A percentile compares a stretch with the other conserved stretches of the same genome.
These are phyloP conservation scores for Druceiella hillmani DNA, from an alignment of 2,888 invertebrate species.

Conservation along the genomic window DNA sequence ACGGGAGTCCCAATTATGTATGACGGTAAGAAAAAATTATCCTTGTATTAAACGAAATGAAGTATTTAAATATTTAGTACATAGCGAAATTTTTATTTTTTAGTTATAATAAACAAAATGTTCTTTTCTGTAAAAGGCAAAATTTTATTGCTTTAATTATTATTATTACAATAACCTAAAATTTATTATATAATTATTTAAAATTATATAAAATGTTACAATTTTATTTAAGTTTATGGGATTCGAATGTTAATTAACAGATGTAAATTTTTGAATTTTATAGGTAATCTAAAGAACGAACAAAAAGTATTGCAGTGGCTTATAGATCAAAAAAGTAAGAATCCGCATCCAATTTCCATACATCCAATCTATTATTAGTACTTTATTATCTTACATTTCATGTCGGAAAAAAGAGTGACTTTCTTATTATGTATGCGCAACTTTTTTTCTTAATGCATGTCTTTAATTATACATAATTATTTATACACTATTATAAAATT, in stretches of 20 bases:
- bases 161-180: slow-evolving; percentile 4
- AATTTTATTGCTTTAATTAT: slow-evolving; percentile 4
- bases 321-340: slow-evolving; percentile 94
- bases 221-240: slow-evolving; percentile 11
- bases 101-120: not conserved
- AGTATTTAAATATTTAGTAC: not conserved
- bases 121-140: not conserved
- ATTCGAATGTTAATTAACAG: slow-evolving; percentile 23
- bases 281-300: slow-evolving; percentile 93
- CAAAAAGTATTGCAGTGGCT: slow-evolving; percentile 95
- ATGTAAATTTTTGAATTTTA: slow-evolving; percentile 50
- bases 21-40: slow-evolving; percentile 66
- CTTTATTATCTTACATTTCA: too few species aligned
- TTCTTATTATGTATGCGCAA: too few species aligned
- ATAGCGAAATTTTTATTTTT: not conserved
- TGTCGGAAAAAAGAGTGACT: too few species aligned
- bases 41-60: not conserved
- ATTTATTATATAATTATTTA: slow-evolving; percentile 4
- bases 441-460: too few species aligned
- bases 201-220: slow-evolving; percentile 6
- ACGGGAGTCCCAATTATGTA: slow-evolving; percentile 92
- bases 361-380: too few species aligned
- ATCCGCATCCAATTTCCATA: slow-evolving; percentile 50
- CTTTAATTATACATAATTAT: too few species aligned
- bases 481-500: too few species aligned